Percentiles rank a stretch among this genome's conserved stretches.
Evolutionary conservation across 1,140 invertebrate species (phyloP).

Genomic region (Drosophila bocki): DNA sequence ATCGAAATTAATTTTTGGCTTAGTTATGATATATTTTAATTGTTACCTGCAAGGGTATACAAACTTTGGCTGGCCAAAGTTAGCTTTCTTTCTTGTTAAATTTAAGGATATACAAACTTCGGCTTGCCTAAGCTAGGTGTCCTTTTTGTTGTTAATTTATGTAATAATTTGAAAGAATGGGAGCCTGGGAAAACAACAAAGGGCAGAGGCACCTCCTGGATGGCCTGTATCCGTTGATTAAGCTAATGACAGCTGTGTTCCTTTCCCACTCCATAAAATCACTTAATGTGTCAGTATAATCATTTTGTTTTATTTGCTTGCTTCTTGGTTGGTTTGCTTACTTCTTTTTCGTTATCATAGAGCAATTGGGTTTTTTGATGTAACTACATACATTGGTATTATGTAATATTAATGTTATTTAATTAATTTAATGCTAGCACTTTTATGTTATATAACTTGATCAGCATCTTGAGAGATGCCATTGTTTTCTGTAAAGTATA

Average conservation of each 20-base stretch:
- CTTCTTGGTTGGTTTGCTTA: constrained; percentile 54
- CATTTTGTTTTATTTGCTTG: constrained; percentile 65
- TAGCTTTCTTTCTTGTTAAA: no score
- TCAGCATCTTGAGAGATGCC: constrained; percentile 34
- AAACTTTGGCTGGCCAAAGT: no score
- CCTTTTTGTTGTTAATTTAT: no score
- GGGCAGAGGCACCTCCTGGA: no score
- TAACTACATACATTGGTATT: constrained; percentile 54
- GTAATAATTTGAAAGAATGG: no score
- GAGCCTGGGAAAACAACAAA: no score
- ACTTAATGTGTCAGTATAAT: constrained; percentile 35
- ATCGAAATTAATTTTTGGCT: no score
- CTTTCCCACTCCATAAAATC: background rate
- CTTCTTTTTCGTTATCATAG: constrained; percentile 58
- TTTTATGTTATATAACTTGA: constrained; percentile 56
- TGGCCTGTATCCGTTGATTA: no score
- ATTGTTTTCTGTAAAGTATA: constrained; percentile 44
- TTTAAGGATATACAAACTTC: no score
- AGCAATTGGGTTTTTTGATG: constrained; percentile 55
- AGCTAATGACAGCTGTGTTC: background rate
- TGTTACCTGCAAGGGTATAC: no score
- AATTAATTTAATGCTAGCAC: constrained; percentile 73
- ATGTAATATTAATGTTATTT: constrained; percentile 66
- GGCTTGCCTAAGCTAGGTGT: no score
- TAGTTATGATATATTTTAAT: no score